Evolutionary conservation across 2,113 vertebrate species (phyloP), one percentile per base, ranked within the genome.

Genomic region (Ptilonorhynchus violaceus): DNA sequence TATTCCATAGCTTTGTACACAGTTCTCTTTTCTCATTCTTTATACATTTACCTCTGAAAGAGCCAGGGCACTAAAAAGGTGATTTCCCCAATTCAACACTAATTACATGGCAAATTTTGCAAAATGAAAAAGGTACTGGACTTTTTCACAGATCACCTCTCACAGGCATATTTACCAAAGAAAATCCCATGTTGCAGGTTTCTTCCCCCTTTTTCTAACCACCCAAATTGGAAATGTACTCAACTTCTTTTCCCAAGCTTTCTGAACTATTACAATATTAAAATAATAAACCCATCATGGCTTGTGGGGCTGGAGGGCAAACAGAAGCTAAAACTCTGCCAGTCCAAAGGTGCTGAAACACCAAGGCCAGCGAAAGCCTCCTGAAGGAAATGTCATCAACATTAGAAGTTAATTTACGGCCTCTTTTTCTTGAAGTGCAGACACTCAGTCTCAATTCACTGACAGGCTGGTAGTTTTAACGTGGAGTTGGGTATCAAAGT

Each of bases 351-450:
- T 96, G 91, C 49, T 41, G 72, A 92, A 91, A 76, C 37, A 49
- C 50, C 90, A 97, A 96, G 86, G 75, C 58, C 85, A 93, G 63
- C 47, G 92, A 92, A 91, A 92, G 46, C 13, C 13, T 85, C 79
- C 78, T 66, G 81, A 96, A 62, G 63, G 55, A 76, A 76, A 89
- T 78, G 58, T 82, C 74, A 19, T 88, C 77, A 91, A 85, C 69
- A 83, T 44, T 41, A 81, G 55, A 76, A 93, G 77, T 69, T 97
- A 97, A 98, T 97, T 96, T 96, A 97, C 94, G 64, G 83, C 84
- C 50, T 94, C 27, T 18, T 84, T 89, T 85, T 70, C 82, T 72
- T 95, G 42, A 96, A 97, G 86, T 85, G 46, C 75, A 94, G 89
- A 82, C 50, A 87, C 73, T 97, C 85, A 58, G 37, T 88, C 73